Conservation (phyloP, 2,113 vertebrate species). For the Theropithecus gelada region DNA sequence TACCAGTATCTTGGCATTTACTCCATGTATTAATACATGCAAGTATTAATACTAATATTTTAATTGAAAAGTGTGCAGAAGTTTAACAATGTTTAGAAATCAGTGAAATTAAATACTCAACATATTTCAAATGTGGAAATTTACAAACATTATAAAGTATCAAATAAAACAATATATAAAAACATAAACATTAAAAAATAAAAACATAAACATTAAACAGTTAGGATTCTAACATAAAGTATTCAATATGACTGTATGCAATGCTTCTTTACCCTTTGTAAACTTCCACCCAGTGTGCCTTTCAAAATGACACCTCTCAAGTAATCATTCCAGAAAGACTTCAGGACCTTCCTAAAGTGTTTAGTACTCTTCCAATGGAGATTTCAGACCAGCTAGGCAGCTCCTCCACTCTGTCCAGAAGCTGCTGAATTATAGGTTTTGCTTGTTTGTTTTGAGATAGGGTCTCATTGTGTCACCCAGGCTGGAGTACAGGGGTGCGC, state of each 20-base stretch:
- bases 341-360: not conserved
- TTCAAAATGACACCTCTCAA: not conserved
- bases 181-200: not conserved
- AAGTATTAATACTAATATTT: not conserved
- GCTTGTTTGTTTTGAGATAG: not conserved
- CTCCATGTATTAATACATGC: not conserved
- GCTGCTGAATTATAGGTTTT: not conserved
- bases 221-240: not conserved
- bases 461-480: not conserved
- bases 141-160: not conserved
- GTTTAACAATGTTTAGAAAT: not conserved
- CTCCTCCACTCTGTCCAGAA: not conserved
- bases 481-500: too few relatives aligned
- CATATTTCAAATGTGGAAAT: not conserved
- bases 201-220: not conserved
- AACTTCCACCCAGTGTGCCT: not conserved
- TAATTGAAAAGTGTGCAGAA: not conserved
- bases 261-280: not conserved
- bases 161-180: slow-evolving; percentile 8
- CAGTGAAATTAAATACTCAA: not conserved
- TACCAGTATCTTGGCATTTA: not conserved
- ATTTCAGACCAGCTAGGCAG: not conserved
- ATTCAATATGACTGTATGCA: not conserved
- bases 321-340: not conserved
- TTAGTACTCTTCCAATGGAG: not conserved